phyloP scores from a whole-genome alignment of 2,888 invertebrate species.

The Mamestra brassicae region DNA sequence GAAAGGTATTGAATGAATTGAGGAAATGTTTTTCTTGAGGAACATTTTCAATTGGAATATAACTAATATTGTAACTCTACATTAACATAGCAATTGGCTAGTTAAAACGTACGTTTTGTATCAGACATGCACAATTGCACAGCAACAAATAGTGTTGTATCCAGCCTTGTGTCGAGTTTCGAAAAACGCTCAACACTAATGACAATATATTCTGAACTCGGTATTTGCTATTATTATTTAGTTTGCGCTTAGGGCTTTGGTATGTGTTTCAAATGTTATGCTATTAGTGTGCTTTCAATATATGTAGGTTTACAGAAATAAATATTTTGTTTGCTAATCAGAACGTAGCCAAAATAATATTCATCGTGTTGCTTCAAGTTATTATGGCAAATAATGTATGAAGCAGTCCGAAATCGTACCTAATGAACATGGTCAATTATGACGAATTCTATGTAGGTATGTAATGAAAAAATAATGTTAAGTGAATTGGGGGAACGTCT shows the following conservation, averaged over 20 bases:
- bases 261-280: conserved; percentile 18
- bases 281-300: conserved; percentile 1
- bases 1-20: conserved; percentile 60
- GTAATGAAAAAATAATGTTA: no score
- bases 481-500: not conserved
- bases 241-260: conserved; percentile 17
- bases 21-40: conserved; percentile 44
- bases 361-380: conserved; percentile 12
- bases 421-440: conserved; percentile 29
- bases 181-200: conserved; percentile 49
- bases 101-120: conserved; percentile 4
- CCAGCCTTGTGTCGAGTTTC: conserved; percentile 21
- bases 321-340: conserved; percentile 5
- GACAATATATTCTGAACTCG: conserved; percentile 21
- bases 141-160: conserved; percentile 11
- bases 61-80: not conserved
- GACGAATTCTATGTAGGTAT: not conserved
- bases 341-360: not conserved
- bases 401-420: conserved; percentile 1
- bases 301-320: conserved; percentile 14
- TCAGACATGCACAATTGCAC: not conserved
- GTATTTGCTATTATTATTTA: conserved; percentile 42
- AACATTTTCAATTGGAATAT: conserved; percentile 17
- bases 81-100: conserved; percentile 11
- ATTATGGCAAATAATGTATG: conserved; percentile 18